Conservation (phyloP, 2,113 vertebrate species). For the Hylia prasina region DNA sequence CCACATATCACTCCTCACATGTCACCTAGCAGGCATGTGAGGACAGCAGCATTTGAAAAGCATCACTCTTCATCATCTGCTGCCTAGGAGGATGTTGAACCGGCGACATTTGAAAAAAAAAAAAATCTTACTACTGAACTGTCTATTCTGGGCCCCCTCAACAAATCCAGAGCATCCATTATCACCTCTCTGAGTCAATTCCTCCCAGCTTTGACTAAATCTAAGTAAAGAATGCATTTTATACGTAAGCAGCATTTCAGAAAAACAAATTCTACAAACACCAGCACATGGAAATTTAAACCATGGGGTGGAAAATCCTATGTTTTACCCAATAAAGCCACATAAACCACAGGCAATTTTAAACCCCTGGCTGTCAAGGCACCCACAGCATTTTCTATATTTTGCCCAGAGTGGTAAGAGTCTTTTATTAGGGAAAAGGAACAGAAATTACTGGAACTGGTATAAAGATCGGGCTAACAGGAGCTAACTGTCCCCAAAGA, state of each 20-base stretch:
- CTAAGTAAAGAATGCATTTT: background rate
- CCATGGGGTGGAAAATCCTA: conserved; percentile 11
- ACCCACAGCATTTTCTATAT: background rate
- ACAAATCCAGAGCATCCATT: background rate
- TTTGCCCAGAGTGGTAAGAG: background rate
- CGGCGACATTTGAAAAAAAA: background rate
- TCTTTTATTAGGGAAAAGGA: background rate
- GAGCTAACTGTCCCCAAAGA: background rate
- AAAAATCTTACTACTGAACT: background rate
- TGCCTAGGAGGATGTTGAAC: background rate
- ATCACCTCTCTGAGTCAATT: background rate
- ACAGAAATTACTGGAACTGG: background rate
- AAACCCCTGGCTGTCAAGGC: background rate
- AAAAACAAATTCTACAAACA: conserved; percentile 43
- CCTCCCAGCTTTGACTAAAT: background rate
- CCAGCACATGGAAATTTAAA: conserved; percentile 18
- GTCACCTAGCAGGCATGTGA: background rate
- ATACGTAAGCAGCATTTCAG: background rate
- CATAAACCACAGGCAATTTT: conserved; percentile 33
- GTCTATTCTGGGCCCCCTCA: background rate
- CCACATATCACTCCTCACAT: background rate
- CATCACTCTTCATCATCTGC: background rate
- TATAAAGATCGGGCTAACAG: background rate
- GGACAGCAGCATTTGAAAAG: background rate
- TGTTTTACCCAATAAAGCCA: conserved; percentile 14